Evolutionary conservation across 2,113 vertebrate genomes (phyloP), one percentile per base, ranked within the genome.

Genomic region (Aythya baeri): DNA sequence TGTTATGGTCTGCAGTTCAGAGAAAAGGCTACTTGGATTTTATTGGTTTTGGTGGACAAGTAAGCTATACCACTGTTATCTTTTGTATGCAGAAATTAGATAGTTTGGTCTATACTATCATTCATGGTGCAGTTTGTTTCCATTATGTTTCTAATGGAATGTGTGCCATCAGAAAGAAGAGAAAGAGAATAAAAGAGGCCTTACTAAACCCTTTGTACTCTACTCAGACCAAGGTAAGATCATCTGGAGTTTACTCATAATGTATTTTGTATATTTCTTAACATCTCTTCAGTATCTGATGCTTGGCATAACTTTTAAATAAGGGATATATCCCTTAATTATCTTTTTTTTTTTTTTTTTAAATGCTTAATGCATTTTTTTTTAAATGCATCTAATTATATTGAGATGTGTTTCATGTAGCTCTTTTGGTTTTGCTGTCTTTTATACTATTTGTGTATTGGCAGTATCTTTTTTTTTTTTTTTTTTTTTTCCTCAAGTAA

Each of bases 141-240:
- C 29, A 32, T 66, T 55, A 49, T 36, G 17, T 61, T 84, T 94
- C 54, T 82, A 11, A 81, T 18, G 84, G 31, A 95, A 82, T 82
- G 2, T 96, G 44, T 72, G 4, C 95, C 86, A 70, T 29, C 66
- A 97, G 94, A 90, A 95, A 93, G 75, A 96, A 94, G 70, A 89
- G 68, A 63, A 93, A 43, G 32, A 84, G 21, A 32, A 93, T 59
- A 36, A 67, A 46, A 57, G 74, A 49, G 27, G 5, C 6, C 17
- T 86, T 79, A 14, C 52, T 34, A 54, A 91, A 90, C 50, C 22
- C 27, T 50, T 43, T 46, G 16, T 43, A 67, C 27, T 38, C 44
- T 34, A 23, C 44, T 67, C 46, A 77, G 22, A 92, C 6, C 9
- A 68, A 13, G 89, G 92, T 97, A 82, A 95, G 76, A 54, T 70